A percentile compares a stretch with the other conserved stretches of the same genome.
phyloP scores from a whole-genome alignment of 1,140 invertebrate genomes.

The Drosophila rufa region DNA sequence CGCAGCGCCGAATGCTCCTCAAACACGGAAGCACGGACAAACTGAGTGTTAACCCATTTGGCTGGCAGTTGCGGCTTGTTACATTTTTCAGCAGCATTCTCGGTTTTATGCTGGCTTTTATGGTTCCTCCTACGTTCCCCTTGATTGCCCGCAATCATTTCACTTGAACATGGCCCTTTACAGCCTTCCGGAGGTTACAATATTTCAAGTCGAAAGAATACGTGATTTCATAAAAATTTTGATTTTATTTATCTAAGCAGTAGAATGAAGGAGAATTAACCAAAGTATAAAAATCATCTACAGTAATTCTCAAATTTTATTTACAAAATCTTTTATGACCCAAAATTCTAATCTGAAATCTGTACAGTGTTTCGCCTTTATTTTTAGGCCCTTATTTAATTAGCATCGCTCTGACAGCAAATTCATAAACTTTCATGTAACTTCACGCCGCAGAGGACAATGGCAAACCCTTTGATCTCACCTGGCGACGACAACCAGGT shows the following conservation, averaged over 20 bases:
- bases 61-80: constrained; percentile 39
- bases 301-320: background rate
- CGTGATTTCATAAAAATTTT: background rate
- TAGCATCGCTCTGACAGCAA: constrained; percentile 16
- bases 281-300: background rate
- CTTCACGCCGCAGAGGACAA: constrained; percentile 28
- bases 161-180: constrained; percentile 13
- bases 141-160: constrained; percentile 56
- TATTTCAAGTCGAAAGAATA: constrained; percentile 1
- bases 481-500: constrained; percentile 44
- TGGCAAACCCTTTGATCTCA: constrained; percentile 55
- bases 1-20: constrained; percentile 47
- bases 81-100: constrained; percentile 47
- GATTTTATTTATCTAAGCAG: background rate
- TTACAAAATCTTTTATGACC: background rate
- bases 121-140: constrained; percentile 1
- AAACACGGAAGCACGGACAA: constrained; percentile 17
- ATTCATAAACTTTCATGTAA: constrained; percentile 27
- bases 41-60: constrained; percentile 41
- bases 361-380: background rate
- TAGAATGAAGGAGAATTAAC: background rate
- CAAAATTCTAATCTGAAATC: background rate
- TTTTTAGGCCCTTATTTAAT: constrained; percentile 11
- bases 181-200: background rate
- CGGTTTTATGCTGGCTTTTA: constrained; percentile 24